Evolutionary conservation across 1,140 invertebrate species (phyloP), one percentile per base, ranked within the genome.

Genomic region (Anoplophora glabripennis): DNA sequence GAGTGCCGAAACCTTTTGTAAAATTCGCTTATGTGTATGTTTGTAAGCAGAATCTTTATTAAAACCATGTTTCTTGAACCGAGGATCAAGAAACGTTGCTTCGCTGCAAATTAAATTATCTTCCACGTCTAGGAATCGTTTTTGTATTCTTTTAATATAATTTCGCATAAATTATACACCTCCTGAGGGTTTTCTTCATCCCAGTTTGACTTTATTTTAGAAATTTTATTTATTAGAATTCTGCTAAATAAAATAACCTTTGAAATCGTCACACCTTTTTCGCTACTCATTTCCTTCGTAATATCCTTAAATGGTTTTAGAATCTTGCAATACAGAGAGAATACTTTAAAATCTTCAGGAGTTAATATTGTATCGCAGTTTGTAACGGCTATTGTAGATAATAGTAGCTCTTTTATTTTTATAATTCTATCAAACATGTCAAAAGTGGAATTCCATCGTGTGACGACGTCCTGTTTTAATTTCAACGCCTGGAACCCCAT

Each of bases 231-330:
- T 28, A 11, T 51, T 10, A 47, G 18, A 8, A 64, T 34, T 46
- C 53, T 58, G 35, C 53, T 53, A 53, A 63, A 51, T 36, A 37
- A 11, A 14, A 46, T 38, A 59, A 64, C 47, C 40, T 47, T 57
- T 40, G 65, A 65, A 21, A 63, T 36, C 4, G 53, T 63, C 7
- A 72, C 61, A 42, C 64, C 51, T 58, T 66, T 67, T 63, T 76
- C 71, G 4, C 49, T 53, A 38, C 66, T 68, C 1, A 73, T 54
- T 64, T 70, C 67, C 7, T 55, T 28, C 1, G 72, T 76, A 1
- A 73, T 63, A 4, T 73, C 66, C 15, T 73, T 60, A 59, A 74
- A 73, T 3, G 62, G 67, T 40, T 70, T 49, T 17, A 63, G 37
- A 10, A 63, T 21, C n/a, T 37, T 18, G 11, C 45, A 17, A 0